A percentile compares a stretch with the other conserved stretches of the same genome.
Evolutionary conservation across 2,797 vertebrate species (phyloP).

Genomic region (Brotula barbata): DNA sequence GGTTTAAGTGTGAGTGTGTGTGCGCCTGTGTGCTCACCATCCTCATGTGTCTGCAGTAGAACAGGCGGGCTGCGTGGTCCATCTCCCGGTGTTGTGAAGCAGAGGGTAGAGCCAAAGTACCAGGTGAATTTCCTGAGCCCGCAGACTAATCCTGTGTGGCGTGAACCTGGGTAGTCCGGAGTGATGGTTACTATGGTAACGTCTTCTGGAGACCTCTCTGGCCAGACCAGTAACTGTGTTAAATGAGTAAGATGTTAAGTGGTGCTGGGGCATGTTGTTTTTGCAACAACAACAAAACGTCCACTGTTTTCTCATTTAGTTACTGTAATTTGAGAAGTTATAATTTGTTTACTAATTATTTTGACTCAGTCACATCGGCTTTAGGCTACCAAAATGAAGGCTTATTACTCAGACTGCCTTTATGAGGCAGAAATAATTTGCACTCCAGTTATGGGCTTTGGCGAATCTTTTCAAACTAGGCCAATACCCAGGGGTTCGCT

Average conservation of each 20-base stretch:
- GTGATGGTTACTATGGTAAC: conserved; percentile 85
- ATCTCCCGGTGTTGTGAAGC: conserved; percentile 93
- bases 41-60: conserved; percentile 88
- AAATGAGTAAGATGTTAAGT: conserved; percentile 5
- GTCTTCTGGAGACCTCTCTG: conserved; percentile 78
- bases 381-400: conserved; percentile 27
- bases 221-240: conserved; percentile 88
- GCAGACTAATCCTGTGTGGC: conserved; percentile 86
- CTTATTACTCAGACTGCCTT: conserved; percentile 37
- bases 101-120: conserved; percentile 88
- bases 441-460: conserved; percentile 2
- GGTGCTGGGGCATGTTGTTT: not conserved
- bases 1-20: not conserved
- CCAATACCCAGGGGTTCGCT: conserved; percentile 12
- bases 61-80: conserved; percentile 86
- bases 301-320: not conserved
- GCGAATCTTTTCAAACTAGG: conserved; percentile 37
- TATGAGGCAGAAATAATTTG: conserved; percentile 38
- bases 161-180: conserved; percentile 89
- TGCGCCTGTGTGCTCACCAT: conserved; percentile 84
- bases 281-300: too few species aligned
- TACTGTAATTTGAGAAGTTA: conserved; percentile 8
- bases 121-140: conserved; percentile 89
- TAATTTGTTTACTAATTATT: conserved; percentile 24
- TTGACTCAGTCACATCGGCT: conserved; percentile 15